Percentiles rank a stretch among this genome's conserved stretches.
Evolutionary conservation across 2,797 vertebrate genomes (phyloP).

Genomic region (Melanotaenia maccullochi): DNA sequence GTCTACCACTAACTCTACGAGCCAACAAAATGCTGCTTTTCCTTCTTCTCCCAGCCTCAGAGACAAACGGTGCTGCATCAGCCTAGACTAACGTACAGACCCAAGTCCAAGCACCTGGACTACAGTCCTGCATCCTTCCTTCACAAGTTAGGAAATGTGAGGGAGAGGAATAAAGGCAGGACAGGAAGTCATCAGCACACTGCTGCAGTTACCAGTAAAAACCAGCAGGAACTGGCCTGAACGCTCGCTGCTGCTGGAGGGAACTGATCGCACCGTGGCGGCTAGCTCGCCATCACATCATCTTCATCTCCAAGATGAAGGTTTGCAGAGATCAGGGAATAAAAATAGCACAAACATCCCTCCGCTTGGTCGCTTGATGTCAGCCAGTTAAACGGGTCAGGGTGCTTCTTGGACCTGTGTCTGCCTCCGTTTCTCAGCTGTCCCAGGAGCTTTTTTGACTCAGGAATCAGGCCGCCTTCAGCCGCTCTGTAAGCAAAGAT

Average conservation of each 20-base stretch:
- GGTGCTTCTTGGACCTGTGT: background rate
- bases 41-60: no score
- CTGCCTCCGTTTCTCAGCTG: background rate
- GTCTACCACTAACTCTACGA: no score
- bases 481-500: no score
- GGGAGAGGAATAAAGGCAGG: constrained; percentile 2
- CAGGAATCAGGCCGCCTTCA: no score
- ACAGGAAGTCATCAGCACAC: constrained; percentile 28
- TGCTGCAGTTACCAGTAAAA: background rate
- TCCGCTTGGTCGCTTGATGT: background rate
- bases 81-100: no score
- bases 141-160: background rate
- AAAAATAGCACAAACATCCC: no score
- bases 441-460: background rate
- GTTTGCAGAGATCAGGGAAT: background rate
- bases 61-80: background rate
- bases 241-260: background rate
- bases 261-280: no score
- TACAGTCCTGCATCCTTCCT: no score
- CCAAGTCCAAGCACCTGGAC: no score
- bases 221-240: constrained; percentile 12
- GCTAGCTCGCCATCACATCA: background rate
- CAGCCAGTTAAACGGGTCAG: background rate
- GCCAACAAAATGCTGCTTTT: background rate
- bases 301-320: background rate